Base-by-base conservation (phyloP, 2,113 vertebrate species). In the Muntiacus muntjak region DNA sequence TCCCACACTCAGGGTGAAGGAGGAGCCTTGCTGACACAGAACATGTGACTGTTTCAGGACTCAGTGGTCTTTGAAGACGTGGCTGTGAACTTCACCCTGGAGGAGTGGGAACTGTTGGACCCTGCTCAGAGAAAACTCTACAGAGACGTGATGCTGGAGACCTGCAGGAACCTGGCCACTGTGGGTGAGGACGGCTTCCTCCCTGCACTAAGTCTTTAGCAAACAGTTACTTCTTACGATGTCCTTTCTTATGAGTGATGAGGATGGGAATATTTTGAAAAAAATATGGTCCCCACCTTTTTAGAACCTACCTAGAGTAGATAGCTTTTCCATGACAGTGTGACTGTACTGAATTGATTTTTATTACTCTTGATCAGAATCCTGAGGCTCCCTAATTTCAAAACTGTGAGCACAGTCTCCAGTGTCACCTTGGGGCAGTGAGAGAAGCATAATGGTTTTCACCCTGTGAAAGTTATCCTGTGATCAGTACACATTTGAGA, bases 101-200 rank as follows among this genome's bases (percentile, higher is more conserved):
- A 96, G 23, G 92, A 96, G 71, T 96, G 95, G 92, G 92, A 71
- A 58, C 50, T 96, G 71, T 52, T 96, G 92, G 81, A 96, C 50
- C 21, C 4, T 58, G 21, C 50, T 50, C 95, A 94, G 87, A 86
- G 87, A 82, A 36, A 57, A 15, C 92, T 96, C 33, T 96, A 96
- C 92, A 79, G 71, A 81, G 95, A 91, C 0, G 92, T 91, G 87
- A 96, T 91, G 81, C 58, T 81, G 33, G 95, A 96, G 74, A 96
- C 81, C 87, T 91, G 45, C 92, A 47, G 19, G 71, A 96, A 91
- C 87, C 87, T 96, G 92, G 87, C 92, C 57, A 90, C 67, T 1
- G 67, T 94, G 58, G 95, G 95, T 94, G 45, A 94, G 67, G 36
- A 64, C 0, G 3, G 33, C 25, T 33, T 85, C 57, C 6, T 47